Percentiles rank a stretch among this genome's conserved stretches.
Evolutionary conservation across 2,113 vertebrate genomes (phyloP).

Genomic region (Leuciscus idus): DNA sequence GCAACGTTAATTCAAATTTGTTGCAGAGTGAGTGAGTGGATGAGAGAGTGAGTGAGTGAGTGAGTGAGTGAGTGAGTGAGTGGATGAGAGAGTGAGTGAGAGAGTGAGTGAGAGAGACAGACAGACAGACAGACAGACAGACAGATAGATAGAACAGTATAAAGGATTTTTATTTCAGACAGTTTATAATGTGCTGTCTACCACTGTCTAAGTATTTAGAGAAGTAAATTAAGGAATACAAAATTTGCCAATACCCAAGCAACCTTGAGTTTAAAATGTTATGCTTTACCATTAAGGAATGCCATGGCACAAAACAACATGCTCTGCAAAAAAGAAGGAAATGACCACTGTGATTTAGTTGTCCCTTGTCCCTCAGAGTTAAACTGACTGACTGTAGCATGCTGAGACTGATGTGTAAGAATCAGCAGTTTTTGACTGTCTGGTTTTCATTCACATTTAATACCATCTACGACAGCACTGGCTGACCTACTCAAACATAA

Average conservation of each 20-base stretch:
- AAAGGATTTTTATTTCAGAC: background rate
- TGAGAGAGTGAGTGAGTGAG: too few relatives aligned
- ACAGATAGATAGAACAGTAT: too few relatives aligned
- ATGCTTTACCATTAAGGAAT: background rate
- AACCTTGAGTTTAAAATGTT: background rate
- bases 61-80: too few relatives aligned
- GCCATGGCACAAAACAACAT: background rate
- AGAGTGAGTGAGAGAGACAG: too few relatives aligned
- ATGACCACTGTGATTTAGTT: constrained; percentile 38
- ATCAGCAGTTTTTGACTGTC: constrained; percentile 69
- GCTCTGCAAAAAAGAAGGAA: constrained; percentile 36
- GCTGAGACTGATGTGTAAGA: constrained; percentile 54
- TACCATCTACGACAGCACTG: constrained; percentile 68
- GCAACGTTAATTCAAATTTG: background rate
- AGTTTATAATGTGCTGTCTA: background rate
- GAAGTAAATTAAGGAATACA: background rate
- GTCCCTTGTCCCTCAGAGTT: constrained; percentile 9
- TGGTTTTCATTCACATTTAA: constrained; percentile 56
- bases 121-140: too few relatives aligned
- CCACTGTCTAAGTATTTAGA: background rate
- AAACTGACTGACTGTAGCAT: constrained; percentile 35
- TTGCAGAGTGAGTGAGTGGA: too few relatives aligned
- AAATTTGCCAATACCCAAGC: background rate
- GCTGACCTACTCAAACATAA: constrained; percentile 76
- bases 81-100: too few relatives aligned